A percentile compares a stretch with the other conserved stretches of the same genome.
These are phyloP conservation scores for Danio aesculapii DNA, from an alignment of 2,797 vertebrate genomes.

Conservation along the genomic window DNA sequence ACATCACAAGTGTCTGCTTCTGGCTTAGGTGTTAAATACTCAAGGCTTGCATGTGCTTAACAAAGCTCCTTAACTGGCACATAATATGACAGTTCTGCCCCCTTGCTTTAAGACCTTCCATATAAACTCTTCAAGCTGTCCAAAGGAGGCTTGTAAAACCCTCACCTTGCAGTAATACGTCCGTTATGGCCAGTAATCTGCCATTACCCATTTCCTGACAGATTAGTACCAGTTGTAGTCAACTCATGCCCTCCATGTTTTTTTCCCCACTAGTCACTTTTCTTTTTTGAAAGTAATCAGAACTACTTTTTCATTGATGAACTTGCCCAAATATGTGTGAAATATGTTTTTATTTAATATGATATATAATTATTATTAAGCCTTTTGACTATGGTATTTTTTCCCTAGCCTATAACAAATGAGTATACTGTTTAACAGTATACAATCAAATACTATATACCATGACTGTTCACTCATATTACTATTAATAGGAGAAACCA, in stretches of 20 bases:
- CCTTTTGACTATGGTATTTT: background rate
- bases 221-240: conserved; percentile 3
- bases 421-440: too few species aligned
- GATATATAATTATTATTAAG: background rate
- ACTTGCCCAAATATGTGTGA: too few species aligned
- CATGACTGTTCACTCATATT: too few species aligned
- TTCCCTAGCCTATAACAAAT: background rate
- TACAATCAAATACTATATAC: too few species aligned
- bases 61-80: conserved; percentile 42
- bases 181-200: conserved; percentile 20
- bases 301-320: too few species aligned
- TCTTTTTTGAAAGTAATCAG: too few species aligned
- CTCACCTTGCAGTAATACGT: conserved; percentile 19
- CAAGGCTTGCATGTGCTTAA: conserved; percentile 37
- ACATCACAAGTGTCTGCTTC: conserved; percentile 20
- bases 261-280: too few species aligned
- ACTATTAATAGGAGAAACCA: too few species aligned
- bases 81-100: conserved; percentile 35
- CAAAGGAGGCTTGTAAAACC: conserved; percentile 34
- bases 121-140: conserved; percentile 41
- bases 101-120: conserved; percentile 41
- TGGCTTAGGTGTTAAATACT: conserved; percentile 21
- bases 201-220: conserved; percentile 23
- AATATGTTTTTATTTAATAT: too few species aligned
- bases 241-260: background rate